Evolutionary conservation across 64 coral and sea anemone species (phyloP).

Genomic region (Catalaphyllia jardinei): DNA sequence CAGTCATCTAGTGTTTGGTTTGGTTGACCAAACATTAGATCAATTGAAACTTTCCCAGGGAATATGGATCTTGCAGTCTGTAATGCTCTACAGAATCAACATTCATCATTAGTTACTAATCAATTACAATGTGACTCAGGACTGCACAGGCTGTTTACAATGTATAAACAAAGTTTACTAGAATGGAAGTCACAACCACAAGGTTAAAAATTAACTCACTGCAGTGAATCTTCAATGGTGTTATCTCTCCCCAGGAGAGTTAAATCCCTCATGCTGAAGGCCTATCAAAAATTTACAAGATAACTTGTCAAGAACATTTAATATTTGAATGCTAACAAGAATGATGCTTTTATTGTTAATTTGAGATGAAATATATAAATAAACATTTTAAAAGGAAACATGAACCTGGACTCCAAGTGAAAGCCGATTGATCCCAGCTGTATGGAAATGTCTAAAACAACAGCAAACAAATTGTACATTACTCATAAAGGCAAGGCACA

Average conservation of each 20-base stretch:
- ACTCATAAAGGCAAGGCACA: too few relatives aligned
- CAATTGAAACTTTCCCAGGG: conserved; percentile 83
- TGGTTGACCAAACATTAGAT: conserved; percentile 83
- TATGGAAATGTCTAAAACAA: conserved; percentile 48
- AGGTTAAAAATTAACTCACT: conserved; percentile 25
- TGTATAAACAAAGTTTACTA: neutral
- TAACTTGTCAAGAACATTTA: too few relatives aligned
- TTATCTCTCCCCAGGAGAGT: conserved; percentile 59
- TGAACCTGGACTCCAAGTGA: conserved; percentile 85
- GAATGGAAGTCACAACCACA: neutral
- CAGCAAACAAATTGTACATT: neutral
- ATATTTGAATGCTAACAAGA: neutral
- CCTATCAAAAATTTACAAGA: conserved; percentile 10
- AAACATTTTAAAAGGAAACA: too few relatives aligned
- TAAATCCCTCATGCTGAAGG: conserved; percentile 55
- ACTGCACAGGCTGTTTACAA: neutral
- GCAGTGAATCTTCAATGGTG: conserved; percentile 63
- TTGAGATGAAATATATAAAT: neutral
- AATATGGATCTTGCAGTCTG: conserved; percentile 61
- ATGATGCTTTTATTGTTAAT: too few relatives aligned
- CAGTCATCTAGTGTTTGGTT: conserved; percentile 60
- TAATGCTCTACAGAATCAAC: conserved; percentile 38
- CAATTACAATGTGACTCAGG: neutral
- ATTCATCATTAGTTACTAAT: neutral
- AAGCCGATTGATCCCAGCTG: conserved; percentile 79